Evolutionary conservation across 2,797 vertebrate species (phyloP).

Genomic region (Acropternis orthonyx): DNA sequence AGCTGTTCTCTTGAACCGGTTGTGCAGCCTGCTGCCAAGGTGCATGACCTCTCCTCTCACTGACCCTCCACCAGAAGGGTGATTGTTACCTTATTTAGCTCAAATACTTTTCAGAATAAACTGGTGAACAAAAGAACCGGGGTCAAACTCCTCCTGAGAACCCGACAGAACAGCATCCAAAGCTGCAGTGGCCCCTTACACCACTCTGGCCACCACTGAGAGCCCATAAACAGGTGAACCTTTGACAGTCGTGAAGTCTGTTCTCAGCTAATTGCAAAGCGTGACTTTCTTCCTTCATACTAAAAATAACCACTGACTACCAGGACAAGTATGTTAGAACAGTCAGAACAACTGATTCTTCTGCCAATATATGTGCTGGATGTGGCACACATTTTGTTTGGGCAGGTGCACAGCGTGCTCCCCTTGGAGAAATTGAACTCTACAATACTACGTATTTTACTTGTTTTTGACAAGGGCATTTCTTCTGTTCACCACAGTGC

Average conservation of each 20-base stretch:
- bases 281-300: background rate
- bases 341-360: background rate
- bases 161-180: background rate
- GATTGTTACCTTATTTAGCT: background rate
- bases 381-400: background rate
- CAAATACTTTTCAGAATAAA: constrained; percentile 4
- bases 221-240: background rate
- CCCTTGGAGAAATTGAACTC: background rate
- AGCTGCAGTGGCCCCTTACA: background rate
- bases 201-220: background rate
- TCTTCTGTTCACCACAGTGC: background rate
- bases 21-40: background rate
- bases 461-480: background rate
- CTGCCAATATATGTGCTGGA: background rate
- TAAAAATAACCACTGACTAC: constrained; percentile 17
- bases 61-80: background rate
- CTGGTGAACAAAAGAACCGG: background rate
- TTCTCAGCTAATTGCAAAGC: background rate
- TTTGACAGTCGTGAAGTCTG: background rate
- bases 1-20: background rate
- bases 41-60: background rate
- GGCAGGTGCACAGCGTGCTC: background rate
- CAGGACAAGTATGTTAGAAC: background rate
- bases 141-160: background rate
- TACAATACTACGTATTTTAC: background rate